phyloP scores from a whole-genome alignment of 2,797 vertebrate species.

The Pteropus rufus region DNA sequence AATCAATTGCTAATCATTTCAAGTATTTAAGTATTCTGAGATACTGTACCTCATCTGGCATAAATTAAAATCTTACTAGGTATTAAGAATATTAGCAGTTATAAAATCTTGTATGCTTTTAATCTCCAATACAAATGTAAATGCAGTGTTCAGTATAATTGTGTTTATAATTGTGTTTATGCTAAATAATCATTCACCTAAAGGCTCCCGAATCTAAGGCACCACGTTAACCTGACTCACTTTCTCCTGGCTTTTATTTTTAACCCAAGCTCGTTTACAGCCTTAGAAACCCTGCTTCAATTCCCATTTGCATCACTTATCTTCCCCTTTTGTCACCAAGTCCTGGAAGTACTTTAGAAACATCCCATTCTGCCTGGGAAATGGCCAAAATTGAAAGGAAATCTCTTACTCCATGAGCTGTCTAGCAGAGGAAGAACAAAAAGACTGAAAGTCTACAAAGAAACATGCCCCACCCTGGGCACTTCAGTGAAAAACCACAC shows the following conservation, averaged over 20 bases:
- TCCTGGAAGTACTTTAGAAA: slow-evolving; percentile 55
- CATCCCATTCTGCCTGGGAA: slow-evolving; percentile 31
- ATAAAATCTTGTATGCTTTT: slow-evolving; percentile 8
- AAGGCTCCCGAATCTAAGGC: not conserved
- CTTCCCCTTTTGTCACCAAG: slow-evolving; percentile 44
- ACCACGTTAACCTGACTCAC: not conserved
- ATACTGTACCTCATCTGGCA: not conserved
- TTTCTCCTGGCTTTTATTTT: slow-evolving; percentile 12
- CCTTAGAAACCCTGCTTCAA: slow-evolving; percentile 21
- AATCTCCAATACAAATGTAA: not conserved
- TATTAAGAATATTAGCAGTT: not conserved
- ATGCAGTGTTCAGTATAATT: not conserved
- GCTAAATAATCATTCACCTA: not conserved
- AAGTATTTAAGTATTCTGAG: not conserved
- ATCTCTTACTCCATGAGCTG: slow-evolving; percentile 42
- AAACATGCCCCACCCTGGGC: not conserved
- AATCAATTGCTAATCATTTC: not conserved
- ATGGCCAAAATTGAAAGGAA: slow-evolving; percentile 40
- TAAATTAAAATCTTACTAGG: not conserved
- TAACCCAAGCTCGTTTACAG: not conserved
- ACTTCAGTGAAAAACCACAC: slow-evolving; percentile 7
- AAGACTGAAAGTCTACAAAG: slow-evolving; percentile 8
- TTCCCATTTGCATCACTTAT: not conserved
- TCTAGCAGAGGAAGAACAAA: not conserved
- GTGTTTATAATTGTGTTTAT: not conserved